phyloP scores from a whole-genome alignment of 1,140 invertebrate species.

The Zaprionus ornatus region DNA sequence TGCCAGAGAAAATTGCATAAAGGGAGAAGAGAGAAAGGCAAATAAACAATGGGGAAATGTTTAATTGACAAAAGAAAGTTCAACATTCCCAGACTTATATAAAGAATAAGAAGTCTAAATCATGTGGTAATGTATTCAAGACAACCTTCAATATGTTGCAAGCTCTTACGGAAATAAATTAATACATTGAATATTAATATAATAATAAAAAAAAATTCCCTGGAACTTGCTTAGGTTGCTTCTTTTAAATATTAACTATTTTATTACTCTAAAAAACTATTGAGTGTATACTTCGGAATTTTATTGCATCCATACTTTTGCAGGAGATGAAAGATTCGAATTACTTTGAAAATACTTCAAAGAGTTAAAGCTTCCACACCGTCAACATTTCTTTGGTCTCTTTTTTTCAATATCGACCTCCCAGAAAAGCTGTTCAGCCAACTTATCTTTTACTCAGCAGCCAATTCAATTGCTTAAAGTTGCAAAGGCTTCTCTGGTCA shows the following conservation, averaged over 20 bases:
- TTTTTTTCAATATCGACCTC: background rate
- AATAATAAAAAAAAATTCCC: too few species aligned
- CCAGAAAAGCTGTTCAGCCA: background rate
- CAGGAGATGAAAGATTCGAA: background rate
- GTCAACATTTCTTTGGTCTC: background rate
- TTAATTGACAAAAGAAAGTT: background rate
- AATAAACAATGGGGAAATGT: background rate
- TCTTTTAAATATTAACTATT: too few species aligned
- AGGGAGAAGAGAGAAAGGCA: background rate
- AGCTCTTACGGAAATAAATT: too few species aligned
- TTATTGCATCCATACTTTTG: too few species aligned
- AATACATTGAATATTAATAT: too few species aligned
- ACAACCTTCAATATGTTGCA: too few species aligned
- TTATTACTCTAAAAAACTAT: too few species aligned
- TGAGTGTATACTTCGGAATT: too few species aligned
- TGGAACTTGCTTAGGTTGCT: too few species aligned
- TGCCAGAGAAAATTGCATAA: background rate
- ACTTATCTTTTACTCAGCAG: background rate
- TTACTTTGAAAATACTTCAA: background rate
- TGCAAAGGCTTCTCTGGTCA: background rate
- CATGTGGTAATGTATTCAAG: background rate
- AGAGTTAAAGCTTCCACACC: background rate
- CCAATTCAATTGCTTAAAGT: background rate
- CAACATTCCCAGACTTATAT: background rate
- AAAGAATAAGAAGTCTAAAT: background rate